Conservation (phyloP, 2,113 vertebrate genomes). For the Platanista minor region DNA sequence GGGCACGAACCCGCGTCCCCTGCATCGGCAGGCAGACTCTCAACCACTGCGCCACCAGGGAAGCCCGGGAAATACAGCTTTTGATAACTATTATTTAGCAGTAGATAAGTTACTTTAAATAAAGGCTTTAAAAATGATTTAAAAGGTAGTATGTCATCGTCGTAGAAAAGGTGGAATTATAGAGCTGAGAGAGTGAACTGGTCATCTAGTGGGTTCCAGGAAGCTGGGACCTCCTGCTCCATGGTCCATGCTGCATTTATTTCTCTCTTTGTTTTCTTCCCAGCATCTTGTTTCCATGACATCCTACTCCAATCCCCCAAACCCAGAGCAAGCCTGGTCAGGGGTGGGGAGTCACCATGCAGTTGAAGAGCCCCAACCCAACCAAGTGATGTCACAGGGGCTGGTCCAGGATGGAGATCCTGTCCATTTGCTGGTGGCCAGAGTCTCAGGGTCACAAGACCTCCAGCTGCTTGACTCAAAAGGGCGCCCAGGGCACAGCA, state of each 20-base stretch:
- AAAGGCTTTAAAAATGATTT: not conserved
- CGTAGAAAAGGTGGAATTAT: not conserved
- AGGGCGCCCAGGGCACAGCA: no score
- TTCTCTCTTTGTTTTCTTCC: not conserved
- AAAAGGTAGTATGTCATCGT: not conserved
- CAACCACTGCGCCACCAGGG: no score
- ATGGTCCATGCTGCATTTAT: accelerated
- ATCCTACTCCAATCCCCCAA: not conserved
- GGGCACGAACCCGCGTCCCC: no score
- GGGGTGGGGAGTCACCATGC: accelerated
- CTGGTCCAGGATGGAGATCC: not conserved
- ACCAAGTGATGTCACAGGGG: not conserved
- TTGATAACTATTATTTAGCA: not conserved
- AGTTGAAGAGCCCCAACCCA: not conserved
- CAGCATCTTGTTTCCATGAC: not conserved
- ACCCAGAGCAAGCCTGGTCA: not conserved
- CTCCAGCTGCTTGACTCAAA: not conserved
- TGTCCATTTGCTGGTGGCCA: not conserved
- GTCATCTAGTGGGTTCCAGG: not conserved
- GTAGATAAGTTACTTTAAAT: not conserved
- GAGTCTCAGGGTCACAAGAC: not conserved
- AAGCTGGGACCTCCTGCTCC: not conserved
- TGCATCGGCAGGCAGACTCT: no score
- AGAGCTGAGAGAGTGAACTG: not conserved
- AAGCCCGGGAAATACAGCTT: not conserved